Conservation (phyloP, 1,140 invertebrate genomes). For the Vanessa tameamea region DNA sequence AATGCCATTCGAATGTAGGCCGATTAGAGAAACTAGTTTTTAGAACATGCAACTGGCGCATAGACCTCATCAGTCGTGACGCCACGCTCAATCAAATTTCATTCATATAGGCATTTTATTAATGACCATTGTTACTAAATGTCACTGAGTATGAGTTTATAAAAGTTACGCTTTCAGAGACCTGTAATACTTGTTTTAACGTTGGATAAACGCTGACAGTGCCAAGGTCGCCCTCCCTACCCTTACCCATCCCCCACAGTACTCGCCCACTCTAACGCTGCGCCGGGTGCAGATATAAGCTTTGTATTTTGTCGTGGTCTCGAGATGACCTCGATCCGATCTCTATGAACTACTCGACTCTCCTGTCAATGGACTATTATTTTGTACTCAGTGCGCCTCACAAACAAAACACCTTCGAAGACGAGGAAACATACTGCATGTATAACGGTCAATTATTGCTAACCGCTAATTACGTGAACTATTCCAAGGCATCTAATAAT, state of each 20-base stretch:
- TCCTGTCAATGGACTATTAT: background rate
- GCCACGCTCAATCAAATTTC: background rate
- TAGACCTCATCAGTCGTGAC: background rate
- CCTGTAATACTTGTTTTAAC: conserved; percentile 8
- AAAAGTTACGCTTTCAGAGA: background rate
- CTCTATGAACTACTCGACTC: background rate
- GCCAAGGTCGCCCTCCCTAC: conserved; percentile 8
- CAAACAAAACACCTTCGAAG: background rate
- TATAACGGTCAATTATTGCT: no score
- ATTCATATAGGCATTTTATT: background rate
- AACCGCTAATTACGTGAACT: no score
- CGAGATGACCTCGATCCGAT: conserved; percentile 3
- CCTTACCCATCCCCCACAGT: background rate
- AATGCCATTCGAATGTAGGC: conserved; percentile 14
- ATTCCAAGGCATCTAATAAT: no score
- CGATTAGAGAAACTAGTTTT: conserved; percentile 24
- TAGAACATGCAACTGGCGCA: conserved; percentile 15
- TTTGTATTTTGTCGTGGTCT: background rate
- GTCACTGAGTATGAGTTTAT: background rate
- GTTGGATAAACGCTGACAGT: conserved; percentile 6
- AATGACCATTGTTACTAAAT: background rate
- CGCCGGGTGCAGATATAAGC: conserved; percentile 7
- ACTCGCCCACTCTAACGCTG: background rate
- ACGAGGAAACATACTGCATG: no score
- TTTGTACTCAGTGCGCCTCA: background rate